These are phyloP conservation scores for Sarcophaga peregrina DNA, from an alignment of 1,140 invertebrate species.

Conservation along the genomic window DNA sequence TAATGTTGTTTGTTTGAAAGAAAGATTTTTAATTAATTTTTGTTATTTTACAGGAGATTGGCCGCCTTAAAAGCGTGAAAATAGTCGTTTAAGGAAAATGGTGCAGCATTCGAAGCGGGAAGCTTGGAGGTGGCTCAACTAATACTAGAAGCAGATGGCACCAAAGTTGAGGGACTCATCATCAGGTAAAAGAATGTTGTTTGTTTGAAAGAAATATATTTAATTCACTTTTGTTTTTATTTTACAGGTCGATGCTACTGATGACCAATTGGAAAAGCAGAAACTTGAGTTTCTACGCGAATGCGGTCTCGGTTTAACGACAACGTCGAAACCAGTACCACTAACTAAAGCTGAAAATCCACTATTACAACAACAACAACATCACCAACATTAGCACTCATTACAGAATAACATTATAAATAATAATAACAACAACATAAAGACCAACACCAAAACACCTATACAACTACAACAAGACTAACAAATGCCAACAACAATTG, in stretches of 20 bases:
- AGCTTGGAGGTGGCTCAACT: slow-evolving; percentile 93
- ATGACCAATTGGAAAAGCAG: slow-evolving; percentile 70
- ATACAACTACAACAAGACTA: slow-evolving; percentile 53
- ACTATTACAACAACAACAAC: slow-evolving; percentile 45
- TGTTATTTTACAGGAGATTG: slow-evolving; percentile 77
- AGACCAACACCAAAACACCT: slow-evolving; percentile 65
- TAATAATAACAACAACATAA: slow-evolving; percentile 54
- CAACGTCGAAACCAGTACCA: slow-evolving; percentile 66
- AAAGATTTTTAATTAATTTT: not conserved
- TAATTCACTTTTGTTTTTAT: not conserved
- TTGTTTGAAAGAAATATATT: not conserved
- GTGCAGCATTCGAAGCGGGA: slow-evolving; percentile 91
- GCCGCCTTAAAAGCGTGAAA: slow-evolving; percentile 86
- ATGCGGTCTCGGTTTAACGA: slow-evolving; percentile 73
- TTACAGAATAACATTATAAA: slow-evolving; percentile 52
- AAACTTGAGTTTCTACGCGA: slow-evolving; percentile 70
- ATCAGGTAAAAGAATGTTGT: slow-evolving; percentile 64
- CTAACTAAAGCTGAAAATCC: slow-evolving; percentile 66
- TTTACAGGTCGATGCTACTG: slow-evolving; percentile 70
- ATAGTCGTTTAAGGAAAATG: slow-evolving; percentile 83
- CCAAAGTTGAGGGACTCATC: slow-evolving; percentile 84
- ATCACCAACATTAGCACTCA: slow-evolving; percentile 46
- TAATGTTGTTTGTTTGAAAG: not conserved
- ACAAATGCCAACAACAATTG: slow-evolving; percentile 45
- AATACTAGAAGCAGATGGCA: slow-evolving; percentile 92